phyloP scores from a whole-genome alignment of 2,888 invertebrate species.

The Microctonus aethiopoides region DNA sequence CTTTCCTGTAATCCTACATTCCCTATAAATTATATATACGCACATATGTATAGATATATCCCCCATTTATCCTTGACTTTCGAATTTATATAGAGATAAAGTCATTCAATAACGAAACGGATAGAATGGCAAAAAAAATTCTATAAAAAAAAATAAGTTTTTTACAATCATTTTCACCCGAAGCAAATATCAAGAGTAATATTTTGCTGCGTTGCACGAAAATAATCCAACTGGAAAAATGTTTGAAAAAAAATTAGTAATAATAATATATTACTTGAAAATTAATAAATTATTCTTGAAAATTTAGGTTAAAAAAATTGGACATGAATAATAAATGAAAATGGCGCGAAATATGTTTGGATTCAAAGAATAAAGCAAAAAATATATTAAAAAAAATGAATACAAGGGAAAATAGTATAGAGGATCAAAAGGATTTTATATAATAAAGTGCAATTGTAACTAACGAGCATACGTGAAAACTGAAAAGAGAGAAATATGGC shows the following conservation, averaged over 20 bases:
- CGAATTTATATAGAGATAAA: slow-evolving; percentile 14
- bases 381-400: background rate
- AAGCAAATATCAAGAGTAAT: background rate
- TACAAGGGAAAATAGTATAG: background rate
- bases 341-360: no score
- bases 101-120: slow-evolving; percentile 26
- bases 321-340: no score
- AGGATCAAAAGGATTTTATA: background rate
- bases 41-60: background rate
- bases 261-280: background rate
- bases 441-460: background rate
- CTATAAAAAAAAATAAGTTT: no score
- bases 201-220: background rate
- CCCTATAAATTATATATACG: background rate
- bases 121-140: background rate
- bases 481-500: background rate
- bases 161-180: background rate
- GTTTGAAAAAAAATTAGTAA: background rate
- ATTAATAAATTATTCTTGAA: background rate
- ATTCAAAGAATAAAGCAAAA: background rate
- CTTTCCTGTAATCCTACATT: slow-evolving; percentile 3
- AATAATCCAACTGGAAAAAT: background rate
- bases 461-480: slow-evolving; percentile 3
- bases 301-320: background rate
- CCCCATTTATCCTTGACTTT: slow-evolving; percentile 6